Evolutionary conservation across 2,888 invertebrate genomes (phyloP).

Genomic region (Cantharis flavilabris): DNA sequence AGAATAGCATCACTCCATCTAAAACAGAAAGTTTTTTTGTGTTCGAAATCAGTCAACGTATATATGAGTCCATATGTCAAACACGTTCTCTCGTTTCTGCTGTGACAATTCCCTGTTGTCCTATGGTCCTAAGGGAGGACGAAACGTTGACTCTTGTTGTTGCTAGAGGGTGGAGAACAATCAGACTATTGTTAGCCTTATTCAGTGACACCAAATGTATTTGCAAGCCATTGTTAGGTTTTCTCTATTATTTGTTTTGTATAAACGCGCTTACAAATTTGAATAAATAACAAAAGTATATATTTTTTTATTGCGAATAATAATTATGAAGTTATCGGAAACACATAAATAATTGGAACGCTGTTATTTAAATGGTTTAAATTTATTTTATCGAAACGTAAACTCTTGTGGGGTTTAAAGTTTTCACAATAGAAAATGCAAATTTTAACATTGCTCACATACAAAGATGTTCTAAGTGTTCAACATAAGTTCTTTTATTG

Average conservation of each 20-base stretch:
- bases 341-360: background rate
- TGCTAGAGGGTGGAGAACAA: constrained; percentile 39
- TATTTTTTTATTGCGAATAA: constrained; percentile 7
- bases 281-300: constrained; percentile 13
- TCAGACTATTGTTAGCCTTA: constrained; percentile 42
- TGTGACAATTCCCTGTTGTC: constrained; percentile 31
- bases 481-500: constrained; percentile 22
- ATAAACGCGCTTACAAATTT: constrained; percentile 26
- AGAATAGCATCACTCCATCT: constrained; percentile 31
- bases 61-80: constrained; percentile 31
- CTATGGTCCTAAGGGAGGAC: constrained; percentile 33
- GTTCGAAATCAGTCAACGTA: constrained; percentile 24
- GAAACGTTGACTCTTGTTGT: constrained; percentile 36
- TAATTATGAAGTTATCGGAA: background rate
- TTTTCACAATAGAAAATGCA: constrained; percentile 16
- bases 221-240: constrained; percentile 40
- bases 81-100: constrained; percentile 25
- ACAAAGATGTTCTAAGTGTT: constrained; percentile 13
- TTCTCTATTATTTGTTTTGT: constrained; percentile 29
- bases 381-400: constrained; percentile 2
- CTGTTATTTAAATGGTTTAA: background rate
- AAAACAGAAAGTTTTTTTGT: constrained; percentile 31
- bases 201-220: constrained; percentile 42
- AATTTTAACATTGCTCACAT: constrained; percentile 14
- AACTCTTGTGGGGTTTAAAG: constrained; percentile 16